These are phyloP conservation scores for Trissonchulus sp. DNA, from an alignment of 2,888 invertebrate species.

Conservation along the genomic window DNA sequence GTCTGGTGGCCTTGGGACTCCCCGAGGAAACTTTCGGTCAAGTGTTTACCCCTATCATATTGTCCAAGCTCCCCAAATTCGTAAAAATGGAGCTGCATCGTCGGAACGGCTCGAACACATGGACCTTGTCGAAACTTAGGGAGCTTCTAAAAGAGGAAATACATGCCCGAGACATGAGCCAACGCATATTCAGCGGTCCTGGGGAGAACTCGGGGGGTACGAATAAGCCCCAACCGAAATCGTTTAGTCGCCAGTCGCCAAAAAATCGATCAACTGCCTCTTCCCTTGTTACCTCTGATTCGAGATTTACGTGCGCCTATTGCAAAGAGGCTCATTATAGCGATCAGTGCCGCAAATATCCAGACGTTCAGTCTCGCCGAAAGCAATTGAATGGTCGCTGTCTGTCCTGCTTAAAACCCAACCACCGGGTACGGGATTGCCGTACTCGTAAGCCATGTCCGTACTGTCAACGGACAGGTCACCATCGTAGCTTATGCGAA, in stretches of 20 bases:
- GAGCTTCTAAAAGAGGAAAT: too few species aligned
- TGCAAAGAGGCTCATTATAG: slow-evolving; percentile 3
- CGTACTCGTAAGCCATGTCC: slow-evolving; percentile 15
- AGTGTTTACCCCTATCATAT: too few species aligned
- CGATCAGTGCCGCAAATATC: slow-evolving; percentile 18
- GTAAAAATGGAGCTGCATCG: too few species aligned
- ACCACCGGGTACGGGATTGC: slow-evolving; percentile 22
- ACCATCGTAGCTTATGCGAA: slow-evolving; percentile 19
- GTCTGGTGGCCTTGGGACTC: too few species aligned
- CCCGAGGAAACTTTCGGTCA: too few species aligned
- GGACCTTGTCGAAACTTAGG: too few species aligned
- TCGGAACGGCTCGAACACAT: too few species aligned
- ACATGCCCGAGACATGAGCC: slow-evolving; percentile 19
- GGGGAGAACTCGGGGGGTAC: not conserved
- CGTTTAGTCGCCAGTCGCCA: not conserved
- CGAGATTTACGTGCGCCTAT: slow-evolving; percentile 13
- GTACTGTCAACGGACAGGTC: slow-evolving; percentile 15
- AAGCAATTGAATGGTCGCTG: slow-evolving; percentile 15
- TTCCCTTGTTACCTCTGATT: slow-evolving; percentile 21
- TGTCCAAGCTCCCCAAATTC: too few species aligned
- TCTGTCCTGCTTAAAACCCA: slow-evolving; percentile 15
- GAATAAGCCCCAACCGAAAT: slow-evolving; percentile 13
- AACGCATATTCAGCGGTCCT: not conserved
- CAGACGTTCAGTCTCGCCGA: slow-evolving; percentile 22
- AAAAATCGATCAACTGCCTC: too few species aligned